Evolutionary conservation across 1,140 invertebrate species (phyloP), one percentile per base, ranked within the genome.

Genomic region (Apocrypta bakeri): DNA sequence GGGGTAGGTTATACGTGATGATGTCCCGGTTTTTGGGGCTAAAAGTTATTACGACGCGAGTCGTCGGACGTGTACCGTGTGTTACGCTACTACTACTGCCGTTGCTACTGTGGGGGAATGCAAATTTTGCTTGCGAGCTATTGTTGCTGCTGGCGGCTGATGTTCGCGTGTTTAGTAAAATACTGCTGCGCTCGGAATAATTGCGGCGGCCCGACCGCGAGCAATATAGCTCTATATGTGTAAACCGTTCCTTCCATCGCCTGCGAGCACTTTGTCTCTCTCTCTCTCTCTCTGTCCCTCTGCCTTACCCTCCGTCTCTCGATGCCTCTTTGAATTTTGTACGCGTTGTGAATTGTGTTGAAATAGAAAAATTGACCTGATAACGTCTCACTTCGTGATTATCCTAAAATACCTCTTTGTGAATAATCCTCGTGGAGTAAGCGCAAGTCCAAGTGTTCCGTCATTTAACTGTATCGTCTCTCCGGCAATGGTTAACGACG

Each of bases 391-490:
- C 42, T 48, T 17, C 12, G 14, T 56, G 1, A 21, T 66, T 66
- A 17, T 27, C 14, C 14, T n/a, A 12, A 29, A 80, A 31, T 89
- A 92, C 91, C 91, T 92, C 81, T 88, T 84, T 11, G 87, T 71
- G 74, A 86, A 92, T 83, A 89, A 92, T 87, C 91, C 91, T 17
- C 66, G 64, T 0, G 91, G 91, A n/a, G 91, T 91, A 68, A 92
- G 84, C 37, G 91, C 91, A 90, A 92, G 90, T 79, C 91, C 91
- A 12, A 92, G 86, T 0, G 88, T 90, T 12, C 91, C 91, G 81
- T 92, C 91, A 9, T 89, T 92, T 33, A 92, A 84, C 78, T 91
- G 86, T 68, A 92, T 90, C 29, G 79, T 87, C 42, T 92, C 91
- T 1, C 89, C 90, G 24, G 88, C 90, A 61, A 93, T 92, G 9